Evolutionary conservation across 2,113 vertebrate species (phyloP).

Genomic region (Egretta garzetta): DNA sequence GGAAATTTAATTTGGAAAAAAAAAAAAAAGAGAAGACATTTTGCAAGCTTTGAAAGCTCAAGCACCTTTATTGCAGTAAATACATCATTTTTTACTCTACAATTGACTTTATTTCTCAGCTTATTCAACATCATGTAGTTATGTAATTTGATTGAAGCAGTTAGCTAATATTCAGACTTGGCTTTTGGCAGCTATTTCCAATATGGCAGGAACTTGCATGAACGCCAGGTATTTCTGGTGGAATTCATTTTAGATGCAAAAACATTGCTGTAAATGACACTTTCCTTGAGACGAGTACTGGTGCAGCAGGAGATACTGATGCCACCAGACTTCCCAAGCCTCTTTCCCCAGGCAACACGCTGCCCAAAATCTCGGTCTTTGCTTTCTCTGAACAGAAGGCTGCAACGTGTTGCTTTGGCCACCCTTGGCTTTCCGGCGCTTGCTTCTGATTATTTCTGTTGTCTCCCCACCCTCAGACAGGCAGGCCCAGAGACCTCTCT

Average conservation of each 20-base stretch:
- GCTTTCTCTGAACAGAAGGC: neutral
- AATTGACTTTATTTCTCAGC: slow-evolving; percentile 42
- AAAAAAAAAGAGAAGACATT: neutral
- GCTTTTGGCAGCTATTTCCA: slow-evolving; percentile 1
- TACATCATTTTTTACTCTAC: neutral
- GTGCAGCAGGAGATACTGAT: neutral
- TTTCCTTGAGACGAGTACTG: neutral
- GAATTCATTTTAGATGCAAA: neutral
- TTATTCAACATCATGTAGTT: slow-evolving; percentile 17
- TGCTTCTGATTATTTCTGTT: neutral
- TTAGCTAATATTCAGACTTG: neutral
- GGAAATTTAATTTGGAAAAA: slow-evolving; percentile 40
- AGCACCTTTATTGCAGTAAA: slow-evolving; percentile 11
- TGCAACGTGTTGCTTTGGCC: neutral
- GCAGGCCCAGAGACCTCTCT: neutral
- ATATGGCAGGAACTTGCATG: neutral
- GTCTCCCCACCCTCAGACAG: neutral
- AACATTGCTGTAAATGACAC: neutral
- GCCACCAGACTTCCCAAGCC: neutral
- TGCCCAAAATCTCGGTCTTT: neutral
- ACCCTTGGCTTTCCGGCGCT: neutral
- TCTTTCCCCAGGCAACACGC: accelerated
- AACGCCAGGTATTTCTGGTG: neutral
- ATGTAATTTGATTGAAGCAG: neutral
- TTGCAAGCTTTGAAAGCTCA: slow-evolving; percentile 7